These are phyloP conservation scores for Caenorhabditis briggsae DNA, from an alignment of 1,140 invertebrate genomes.

Conservation along the genomic window DNA sequence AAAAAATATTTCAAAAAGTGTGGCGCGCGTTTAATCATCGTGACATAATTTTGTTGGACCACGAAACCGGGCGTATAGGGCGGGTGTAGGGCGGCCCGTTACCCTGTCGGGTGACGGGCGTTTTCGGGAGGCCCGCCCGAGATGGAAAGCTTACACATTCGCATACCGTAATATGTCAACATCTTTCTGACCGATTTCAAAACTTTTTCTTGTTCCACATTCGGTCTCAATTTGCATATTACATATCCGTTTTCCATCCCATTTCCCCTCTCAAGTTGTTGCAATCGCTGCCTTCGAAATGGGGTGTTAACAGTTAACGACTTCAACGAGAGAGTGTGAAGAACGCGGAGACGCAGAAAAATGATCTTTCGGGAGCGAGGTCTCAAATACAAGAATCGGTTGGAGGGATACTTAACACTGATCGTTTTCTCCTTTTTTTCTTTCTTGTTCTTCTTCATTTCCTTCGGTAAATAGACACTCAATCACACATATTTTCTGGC, in stretches of 20 bases:
- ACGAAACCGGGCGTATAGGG: too few relatives aligned
- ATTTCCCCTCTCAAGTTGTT: conserved; percentile 40
- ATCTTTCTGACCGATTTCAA: too few relatives aligned
- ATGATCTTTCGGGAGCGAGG: conserved; percentile 32
- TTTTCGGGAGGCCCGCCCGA: too few relatives aligned
- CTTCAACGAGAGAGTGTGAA: neutral
- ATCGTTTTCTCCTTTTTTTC: conserved; percentile 30
- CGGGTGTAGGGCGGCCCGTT: too few relatives aligned
- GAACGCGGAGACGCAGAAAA: conserved; percentile 17
- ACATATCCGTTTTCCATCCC: conserved; percentile 31
- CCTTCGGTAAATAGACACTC: conserved; percentile 11
- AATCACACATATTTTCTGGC: neutral
- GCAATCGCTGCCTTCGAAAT: conserved; percentile 2
- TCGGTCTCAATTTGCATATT: conserved; percentile 45
- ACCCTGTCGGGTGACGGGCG: too few relatives aligned
- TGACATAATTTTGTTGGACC: too few relatives aligned
- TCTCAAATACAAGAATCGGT: neutral
- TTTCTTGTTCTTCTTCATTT: conserved; percentile 48
- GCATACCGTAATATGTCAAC: too few relatives aligned
- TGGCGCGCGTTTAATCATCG: too few relatives aligned
- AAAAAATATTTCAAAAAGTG: too few relatives aligned
- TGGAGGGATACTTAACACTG: conserved; percentile 29
- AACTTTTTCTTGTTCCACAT: neutral
- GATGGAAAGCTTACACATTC: too few relatives aligned
- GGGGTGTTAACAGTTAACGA: conserved; percentile 53